A percentile compares a stretch with the other conserved stretches of the same genome.
Conservation (phyloP, 2,888 invertebrate genomes). For the Coelogynopora nodosa region DNA sequence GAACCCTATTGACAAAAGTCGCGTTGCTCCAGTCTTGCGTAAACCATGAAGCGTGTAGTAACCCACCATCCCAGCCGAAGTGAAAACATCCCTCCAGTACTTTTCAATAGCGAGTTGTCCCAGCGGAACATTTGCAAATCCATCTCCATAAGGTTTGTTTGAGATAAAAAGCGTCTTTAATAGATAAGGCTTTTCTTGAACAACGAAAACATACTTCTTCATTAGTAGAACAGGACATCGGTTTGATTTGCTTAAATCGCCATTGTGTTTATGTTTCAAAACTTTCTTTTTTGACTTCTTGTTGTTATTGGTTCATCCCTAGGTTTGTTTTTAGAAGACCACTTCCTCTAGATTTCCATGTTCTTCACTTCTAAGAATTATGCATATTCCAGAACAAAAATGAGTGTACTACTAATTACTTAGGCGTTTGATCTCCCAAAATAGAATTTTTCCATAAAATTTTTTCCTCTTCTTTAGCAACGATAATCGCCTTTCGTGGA, state of each 20-base stretch:
- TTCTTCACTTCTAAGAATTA: background rate
- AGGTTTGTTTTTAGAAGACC: constrained; percentile 27
- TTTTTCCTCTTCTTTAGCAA: background rate
- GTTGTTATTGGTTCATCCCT: constrained; percentile 4
- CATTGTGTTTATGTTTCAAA: background rate
- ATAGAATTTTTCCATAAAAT: background rate
- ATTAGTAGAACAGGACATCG: constrained; percentile 19
- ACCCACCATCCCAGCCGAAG: background rate
- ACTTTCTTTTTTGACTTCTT: background rate
- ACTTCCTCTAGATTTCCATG: constrained; percentile 13
- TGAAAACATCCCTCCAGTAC: background rate
- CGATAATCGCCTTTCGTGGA: constrained; percentile 17
- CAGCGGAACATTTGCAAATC: background rate
- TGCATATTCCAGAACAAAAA: constrained; percentile 13
- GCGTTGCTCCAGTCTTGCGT: constrained; percentile 9
- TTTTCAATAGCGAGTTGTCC: background rate
- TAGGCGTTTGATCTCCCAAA: background rate
- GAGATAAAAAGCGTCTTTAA: constrained; percentile 23
- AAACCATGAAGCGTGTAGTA: constrained; percentile 21
- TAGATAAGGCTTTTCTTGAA: constrained; percentile 13
- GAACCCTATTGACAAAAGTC: background rate
- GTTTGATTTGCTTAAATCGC: background rate
- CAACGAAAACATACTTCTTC: constrained; percentile 6
- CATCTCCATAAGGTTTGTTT: background rate
- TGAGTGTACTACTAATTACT: constrained; percentile 1